These are phyloP conservation scores for Synanthedon andrenaeformis DNA, from an alignment of 2,888 invertebrate species.

Conservation along the genomic window DNA sequence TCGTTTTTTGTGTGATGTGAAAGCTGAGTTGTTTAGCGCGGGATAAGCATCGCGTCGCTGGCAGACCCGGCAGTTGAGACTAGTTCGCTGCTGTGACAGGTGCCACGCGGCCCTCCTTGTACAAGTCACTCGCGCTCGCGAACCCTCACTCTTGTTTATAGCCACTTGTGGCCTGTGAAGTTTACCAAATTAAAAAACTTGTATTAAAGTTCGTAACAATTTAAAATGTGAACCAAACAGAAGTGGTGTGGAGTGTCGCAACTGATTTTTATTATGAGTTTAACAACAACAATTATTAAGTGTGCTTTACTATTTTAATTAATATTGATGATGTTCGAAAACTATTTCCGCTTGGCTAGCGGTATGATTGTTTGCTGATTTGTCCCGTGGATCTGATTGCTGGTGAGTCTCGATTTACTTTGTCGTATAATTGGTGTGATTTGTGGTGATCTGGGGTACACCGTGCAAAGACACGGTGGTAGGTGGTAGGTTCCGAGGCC, in stretches of 20 bases:
- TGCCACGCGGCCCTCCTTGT: conserved; percentile 41
- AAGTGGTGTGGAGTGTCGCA: conserved; percentile 58
- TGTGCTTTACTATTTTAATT: conserved; percentile 45
- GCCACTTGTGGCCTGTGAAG: conserved; percentile 41
- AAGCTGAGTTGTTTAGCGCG: not conserved
- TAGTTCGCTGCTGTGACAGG: conserved; percentile 55
- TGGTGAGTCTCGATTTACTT: not conserved
- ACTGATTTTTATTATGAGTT: too few relatives aligned
- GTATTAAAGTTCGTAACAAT: not conserved
- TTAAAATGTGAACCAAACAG: conserved; percentile 37
- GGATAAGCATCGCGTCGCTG: conserved; percentile 5
- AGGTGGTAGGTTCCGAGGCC: conserved; percentile 16
- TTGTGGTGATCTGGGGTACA: not conserved
- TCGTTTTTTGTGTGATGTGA: not conserved
- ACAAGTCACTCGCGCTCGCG: conserved; percentile 50
- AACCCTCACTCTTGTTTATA: conserved; percentile 51
- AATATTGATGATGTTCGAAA: conserved; percentile 34
- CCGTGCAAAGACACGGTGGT: not conserved
- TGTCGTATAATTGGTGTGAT: conserved; percentile 5
- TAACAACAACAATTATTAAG: conserved; percentile 21
- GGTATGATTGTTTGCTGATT: conserved; percentile 15
- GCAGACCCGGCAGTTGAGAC: conserved; percentile 48
- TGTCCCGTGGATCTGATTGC: conserved; percentile 5
- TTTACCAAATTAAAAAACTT: conserved; percentile 16
- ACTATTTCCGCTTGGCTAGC: conserved; percentile 34